phyloP scores from a whole-genome alignment of 2,797 vertebrate genomes.

The Sandelia bainsii region DNA sequence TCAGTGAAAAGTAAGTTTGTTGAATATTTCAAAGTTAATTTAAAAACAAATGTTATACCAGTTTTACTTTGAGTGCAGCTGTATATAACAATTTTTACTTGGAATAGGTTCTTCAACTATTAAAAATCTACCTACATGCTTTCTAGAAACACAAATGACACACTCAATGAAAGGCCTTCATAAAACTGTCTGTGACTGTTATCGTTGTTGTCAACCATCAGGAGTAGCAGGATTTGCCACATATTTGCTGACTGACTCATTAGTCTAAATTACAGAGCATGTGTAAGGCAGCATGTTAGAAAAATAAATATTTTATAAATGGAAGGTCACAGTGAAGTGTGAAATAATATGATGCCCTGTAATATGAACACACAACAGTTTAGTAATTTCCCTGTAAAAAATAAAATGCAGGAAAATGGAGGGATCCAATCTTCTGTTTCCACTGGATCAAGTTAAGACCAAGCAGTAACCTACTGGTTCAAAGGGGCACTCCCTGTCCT shows the following conservation, averaged over 20 bases:
- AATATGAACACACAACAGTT: background rate
- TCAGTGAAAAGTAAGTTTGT: no score
- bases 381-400: background rate
- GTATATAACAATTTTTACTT: background rate
- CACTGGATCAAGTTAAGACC: background rate
- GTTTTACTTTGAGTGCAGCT: background rate
- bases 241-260: background rate
- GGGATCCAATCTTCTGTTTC: background rate
- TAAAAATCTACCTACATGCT: background rate
- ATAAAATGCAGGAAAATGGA: background rate
- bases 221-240: no score
- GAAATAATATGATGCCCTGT: background rate
- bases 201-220: background rate
- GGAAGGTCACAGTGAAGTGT: background rate
- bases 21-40: no score
- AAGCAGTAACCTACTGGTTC: background rate
- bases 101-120: background rate
- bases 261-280: background rate
- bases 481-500: background rate
- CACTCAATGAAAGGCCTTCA: no score
- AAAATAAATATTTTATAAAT: background rate
- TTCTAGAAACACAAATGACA: background rate
- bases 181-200: background rate
- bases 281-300: background rate
- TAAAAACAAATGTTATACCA: no score